phyloP scores from a whole-genome alignment of 2,113 vertebrate species.

The Suricata suricatta region DNA sequence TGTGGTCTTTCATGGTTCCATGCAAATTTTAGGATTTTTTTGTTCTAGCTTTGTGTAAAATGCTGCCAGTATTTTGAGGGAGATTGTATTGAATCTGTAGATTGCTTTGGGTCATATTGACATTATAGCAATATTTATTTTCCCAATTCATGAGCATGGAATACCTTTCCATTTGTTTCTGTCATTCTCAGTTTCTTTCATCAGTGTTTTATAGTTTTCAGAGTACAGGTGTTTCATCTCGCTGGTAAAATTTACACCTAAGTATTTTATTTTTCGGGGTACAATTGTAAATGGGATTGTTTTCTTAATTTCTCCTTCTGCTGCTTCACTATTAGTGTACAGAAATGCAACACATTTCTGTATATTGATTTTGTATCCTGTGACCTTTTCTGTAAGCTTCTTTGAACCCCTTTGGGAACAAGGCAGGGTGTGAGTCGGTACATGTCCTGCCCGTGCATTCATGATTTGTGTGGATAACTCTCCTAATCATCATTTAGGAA shows the following conservation, averaged over 20 bases:
- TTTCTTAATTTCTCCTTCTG: neutral
- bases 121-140: neutral
- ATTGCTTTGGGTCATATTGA: neutral
- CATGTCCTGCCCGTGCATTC: neutral
- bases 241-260: neutral
- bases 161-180: neutral
- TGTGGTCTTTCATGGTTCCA: neutral
- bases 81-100: neutral
- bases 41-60: neutral
- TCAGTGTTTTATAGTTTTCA: neutral
- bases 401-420: neutral
- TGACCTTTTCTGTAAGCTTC: neutral
- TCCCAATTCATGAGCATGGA: neutral
- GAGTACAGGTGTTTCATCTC: neutral
- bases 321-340: neutral
- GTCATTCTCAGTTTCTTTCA: neutral
- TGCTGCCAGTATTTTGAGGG: neutral
- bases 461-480: neutral
- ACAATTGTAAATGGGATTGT: neutral
- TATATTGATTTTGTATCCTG: neutral
- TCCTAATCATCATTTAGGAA: conserved; percentile 79
- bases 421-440: neutral
- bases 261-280: neutral
- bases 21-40: neutral
- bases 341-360: neutral